Conservation (phyloP, 2,888 invertebrate species). For the Lasius platythorax region DNA sequence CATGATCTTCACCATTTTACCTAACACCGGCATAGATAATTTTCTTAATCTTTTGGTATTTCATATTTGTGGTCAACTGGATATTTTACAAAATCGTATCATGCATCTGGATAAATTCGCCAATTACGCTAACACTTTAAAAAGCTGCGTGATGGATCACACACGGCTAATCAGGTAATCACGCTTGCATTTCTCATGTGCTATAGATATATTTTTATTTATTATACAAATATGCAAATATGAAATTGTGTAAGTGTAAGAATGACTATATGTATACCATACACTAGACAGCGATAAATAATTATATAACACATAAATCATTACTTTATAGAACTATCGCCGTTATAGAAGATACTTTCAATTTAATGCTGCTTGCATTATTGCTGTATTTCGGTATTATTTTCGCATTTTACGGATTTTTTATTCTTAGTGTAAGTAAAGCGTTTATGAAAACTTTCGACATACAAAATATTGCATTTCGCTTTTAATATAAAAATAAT, state of each 20-base stretch:
- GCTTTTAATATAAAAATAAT: not conserved
- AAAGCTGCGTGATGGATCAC: not conserved
- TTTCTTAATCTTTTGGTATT: slow-evolving; percentile 20
- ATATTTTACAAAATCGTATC: not conserved
- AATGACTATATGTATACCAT: not conserved
- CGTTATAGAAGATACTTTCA: not conserved
- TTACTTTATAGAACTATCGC: slow-evolving; percentile 2
- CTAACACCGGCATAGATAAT: not conserved
- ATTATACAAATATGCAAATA: not conserved
- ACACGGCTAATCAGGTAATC: not conserved
- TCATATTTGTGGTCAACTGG: slow-evolving; percentile 26
- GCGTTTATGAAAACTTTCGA: not conserved
- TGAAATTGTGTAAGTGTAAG: not conserved
- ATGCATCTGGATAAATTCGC: not conserved
- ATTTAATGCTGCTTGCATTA: not conserved
- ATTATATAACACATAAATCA: not conserved
- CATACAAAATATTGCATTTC: not conserved
- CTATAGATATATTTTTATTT: too few relatives aligned
- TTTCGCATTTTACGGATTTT: slow-evolving; percentile 20
- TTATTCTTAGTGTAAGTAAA: slow-evolving; percentile 16
- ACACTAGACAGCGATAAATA: not conserved
- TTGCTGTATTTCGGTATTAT: slow-evolving; percentile 29
- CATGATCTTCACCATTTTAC: not conserved
- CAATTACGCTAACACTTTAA: not conserved
- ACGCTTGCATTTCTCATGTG: not conserved